Base-by-base conservation (phyloP, 2,113 vertebrate species). In the Paramormyrops kingsleyae region DNA sequence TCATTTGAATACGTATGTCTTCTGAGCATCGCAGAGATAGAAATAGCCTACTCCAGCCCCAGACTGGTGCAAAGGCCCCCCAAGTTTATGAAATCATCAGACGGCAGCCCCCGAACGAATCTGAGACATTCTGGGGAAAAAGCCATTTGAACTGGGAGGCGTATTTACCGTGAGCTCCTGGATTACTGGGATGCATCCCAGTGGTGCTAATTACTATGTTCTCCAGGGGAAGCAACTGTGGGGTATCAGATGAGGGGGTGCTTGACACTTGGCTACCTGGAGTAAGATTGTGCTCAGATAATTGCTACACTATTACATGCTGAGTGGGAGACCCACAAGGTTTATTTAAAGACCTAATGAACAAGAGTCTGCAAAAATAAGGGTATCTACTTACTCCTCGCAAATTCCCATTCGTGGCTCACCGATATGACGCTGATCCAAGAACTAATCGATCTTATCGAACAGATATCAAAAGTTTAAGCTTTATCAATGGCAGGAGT, bases 131-230 rank as follows among this genome's bases (percentile, higher is more conserved):
- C 90, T 88, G 91, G 93, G 92, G 93, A 92, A 91, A 93, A 93
- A 90, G 90, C 17, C 88, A 89, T 93, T 77, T 90, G 84, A 19
- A 31, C 90, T 53, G 12, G 91, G 93, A 93, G 92, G 91, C 89
- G 83, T 91, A 93, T 93, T 94, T 94, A 94, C 92, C 92, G 91
- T 92, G 91, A 90, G 49, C 93, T 92, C 92, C 92, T 93, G 94
- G 95, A 95, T 95, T 93, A 95, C 93, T 90, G 91, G 92, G 93
- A 92, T 92, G 59, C 91, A 92, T 96, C 95, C 95, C 96, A 94
- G 93, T 94, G 95, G 96, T 96, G 94, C 95, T 96, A 95, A 96
- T 96, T 96, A 96, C 95, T 13, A 90, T 93, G 94, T 94, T 90
- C 91, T 88, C 91, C 91, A 94, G 92, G 90, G 93, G 91, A 92